Evolutionary conservation across 2,113 vertebrate species (phyloP).

Genomic region (Agelaius tricolor): DNA sequence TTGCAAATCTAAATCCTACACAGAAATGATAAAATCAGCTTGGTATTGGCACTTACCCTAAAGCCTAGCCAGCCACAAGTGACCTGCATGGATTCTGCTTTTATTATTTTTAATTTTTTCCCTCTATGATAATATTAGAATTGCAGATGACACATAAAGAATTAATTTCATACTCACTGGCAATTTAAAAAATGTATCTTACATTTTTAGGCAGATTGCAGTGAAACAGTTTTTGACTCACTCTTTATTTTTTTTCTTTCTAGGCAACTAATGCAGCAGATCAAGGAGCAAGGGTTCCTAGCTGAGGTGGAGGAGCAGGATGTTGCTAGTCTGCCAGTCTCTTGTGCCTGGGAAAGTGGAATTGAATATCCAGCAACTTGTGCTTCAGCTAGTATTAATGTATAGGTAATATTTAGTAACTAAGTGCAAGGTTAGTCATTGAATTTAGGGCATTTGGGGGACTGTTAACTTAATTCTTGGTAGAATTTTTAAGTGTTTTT

Average conservation of each 20-base stretch:
- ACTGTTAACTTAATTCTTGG: slow-evolving; percentile 78
- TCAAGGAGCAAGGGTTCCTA: slow-evolving; percentile 76
- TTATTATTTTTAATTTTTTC: not conserved
- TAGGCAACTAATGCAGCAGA: slow-evolving; percentile 91
- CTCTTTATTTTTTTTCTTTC: not conserved
- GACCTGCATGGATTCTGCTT: not conserved
- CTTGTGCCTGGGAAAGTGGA: slow-evolving; percentile 87
- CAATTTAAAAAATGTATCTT: not conserved
- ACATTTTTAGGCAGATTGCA: not conserved
- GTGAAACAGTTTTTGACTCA: not conserved
- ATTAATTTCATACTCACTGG: not conserved
- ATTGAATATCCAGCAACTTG: slow-evolving; percentile 82
- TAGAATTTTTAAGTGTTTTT: slow-evolving; percentile 68
- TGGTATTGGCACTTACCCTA: not conserved
- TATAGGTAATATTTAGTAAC: slow-evolving; percentile 69
- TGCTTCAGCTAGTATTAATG: slow-evolving; percentile 81
- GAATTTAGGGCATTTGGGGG: slow-evolving; percentile 69
- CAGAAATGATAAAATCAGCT: not conserved
- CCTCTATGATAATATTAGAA: not conserved
- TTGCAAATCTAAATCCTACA: not conserved
- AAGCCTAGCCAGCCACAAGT: not conserved
- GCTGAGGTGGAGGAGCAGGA: slow-evolving; percentile 77
- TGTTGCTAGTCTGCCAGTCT: slow-evolving; percentile 75
- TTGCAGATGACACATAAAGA: not conserved
- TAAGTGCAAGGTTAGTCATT: slow-evolving; percentile 56